Percentiles rank a stretch among this genome's conserved stretches.
phyloP scores from a whole-genome alignment of 2,113 vertebrate species.

The Neolamprologus variostigma region DNA sequence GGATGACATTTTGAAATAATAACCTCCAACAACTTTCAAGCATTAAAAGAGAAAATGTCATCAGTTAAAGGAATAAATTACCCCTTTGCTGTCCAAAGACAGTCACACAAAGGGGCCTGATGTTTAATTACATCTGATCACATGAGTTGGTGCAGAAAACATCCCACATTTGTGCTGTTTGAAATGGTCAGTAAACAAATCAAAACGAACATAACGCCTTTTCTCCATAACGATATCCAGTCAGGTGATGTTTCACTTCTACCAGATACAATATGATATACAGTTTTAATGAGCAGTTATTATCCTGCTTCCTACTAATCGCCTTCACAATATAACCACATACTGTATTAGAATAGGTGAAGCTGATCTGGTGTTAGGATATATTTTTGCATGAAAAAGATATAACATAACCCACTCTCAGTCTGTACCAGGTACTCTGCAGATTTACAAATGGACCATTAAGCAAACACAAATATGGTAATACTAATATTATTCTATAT shows the following conservation, averaged over 20 bases:
- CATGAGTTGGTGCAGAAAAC: neutral
- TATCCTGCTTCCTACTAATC: neutral
- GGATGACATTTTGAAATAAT: neutral
- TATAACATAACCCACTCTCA: neutral
- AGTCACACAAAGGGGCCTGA: neutral
- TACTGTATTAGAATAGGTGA: neutral
- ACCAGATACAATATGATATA: neutral
- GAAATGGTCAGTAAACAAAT: neutral
- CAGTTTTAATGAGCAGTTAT: neutral
- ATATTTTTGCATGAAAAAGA: neutral
- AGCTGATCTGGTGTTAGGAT: neutral
- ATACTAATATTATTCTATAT: neutral
- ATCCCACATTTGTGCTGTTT: neutral
- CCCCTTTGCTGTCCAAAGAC: neutral
- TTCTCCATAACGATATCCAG: neutral
- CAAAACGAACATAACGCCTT: neutral
- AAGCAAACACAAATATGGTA: neutral
- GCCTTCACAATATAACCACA: neutral
- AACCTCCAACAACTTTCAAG: neutral
- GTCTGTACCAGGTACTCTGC: fast-evolving
- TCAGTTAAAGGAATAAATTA: neutral
- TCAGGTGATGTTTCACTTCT: neutral
- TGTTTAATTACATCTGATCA: neutral
- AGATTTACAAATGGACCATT: neutral
- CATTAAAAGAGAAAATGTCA: neutral